These are phyloP conservation scores for Pterophyllum scalare DNA, from an alignment of 2,113 vertebrate genomes.

Conservation along the genomic window DNA sequence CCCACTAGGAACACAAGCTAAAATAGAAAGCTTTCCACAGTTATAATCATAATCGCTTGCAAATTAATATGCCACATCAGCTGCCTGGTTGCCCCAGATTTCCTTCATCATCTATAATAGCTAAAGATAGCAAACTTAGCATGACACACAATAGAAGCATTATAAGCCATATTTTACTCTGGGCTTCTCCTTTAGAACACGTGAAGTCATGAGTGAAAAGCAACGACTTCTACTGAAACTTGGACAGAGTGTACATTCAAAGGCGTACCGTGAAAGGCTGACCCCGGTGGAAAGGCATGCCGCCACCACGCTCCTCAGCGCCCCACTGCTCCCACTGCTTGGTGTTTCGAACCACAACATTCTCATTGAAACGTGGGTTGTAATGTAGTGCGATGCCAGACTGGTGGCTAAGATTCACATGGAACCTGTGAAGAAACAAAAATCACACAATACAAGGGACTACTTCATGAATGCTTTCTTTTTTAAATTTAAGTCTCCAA, in stretches of 20 bases:
- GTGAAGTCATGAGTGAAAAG: neutral
- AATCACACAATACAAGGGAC: neutral
- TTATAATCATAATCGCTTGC: too few species aligned
- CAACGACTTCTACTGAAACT: neutral
- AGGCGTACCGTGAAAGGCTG: conserved; percentile 75
- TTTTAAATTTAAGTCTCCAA: neutral
- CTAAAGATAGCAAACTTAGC: neutral
- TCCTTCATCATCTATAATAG: too few species aligned
- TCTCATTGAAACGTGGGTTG: conserved; percentile 81
- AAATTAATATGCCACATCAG: too few species aligned
- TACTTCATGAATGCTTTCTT: neutral
- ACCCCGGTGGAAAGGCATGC: conserved; percentile 75
- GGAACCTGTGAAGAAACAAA: conserved; percentile 67
- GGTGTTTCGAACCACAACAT: conserved; percentile 76
- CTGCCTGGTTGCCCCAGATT: too few species aligned
- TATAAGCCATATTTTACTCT: neutral
- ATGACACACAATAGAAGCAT: neutral
- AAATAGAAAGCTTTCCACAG: too few species aligned
- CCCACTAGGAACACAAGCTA: too few species aligned
- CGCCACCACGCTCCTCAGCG: conserved; percentile 63
- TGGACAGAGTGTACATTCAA: neutral
- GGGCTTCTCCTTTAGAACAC: neutral
- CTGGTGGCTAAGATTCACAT: conserved; percentile 72
- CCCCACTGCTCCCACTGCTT: conserved; percentile 66
- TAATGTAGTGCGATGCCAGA: conserved; percentile 79